Evolutionary conservation across 2,888 invertebrate genomes (phyloP).

Genomic region (Amaurobius ferox): DNA sequence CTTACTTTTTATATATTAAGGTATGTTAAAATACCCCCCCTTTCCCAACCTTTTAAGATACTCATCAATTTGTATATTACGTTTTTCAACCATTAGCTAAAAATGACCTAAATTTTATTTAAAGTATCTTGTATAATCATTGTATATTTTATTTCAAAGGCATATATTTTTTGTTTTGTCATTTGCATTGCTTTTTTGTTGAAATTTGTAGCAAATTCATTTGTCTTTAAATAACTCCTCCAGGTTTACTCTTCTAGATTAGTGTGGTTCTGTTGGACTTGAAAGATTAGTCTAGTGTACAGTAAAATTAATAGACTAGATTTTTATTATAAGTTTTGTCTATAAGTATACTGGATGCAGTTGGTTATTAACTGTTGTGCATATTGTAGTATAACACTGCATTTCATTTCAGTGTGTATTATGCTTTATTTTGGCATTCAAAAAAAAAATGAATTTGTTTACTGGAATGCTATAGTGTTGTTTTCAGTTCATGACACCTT

Average conservation of each 20-base stretch:
- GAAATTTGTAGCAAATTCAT: conserved; percentile 35
- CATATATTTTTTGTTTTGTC: conserved; percentile 42
- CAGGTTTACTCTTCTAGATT: conserved; percentile 62
- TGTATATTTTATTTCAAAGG: conserved; percentile 57
- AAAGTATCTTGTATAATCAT: conserved; percentile 44
- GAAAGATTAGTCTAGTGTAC: conserved; percentile 58
- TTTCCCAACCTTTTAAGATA: conserved; percentile 52
- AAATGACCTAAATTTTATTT: conserved; percentile 55
- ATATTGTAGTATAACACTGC: conserved; percentile 60
- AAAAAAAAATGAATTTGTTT: neutral
- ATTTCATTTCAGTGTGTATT: conserved; percentile 30
- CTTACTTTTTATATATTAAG: conserved; percentile 70
- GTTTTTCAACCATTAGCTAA: conserved; percentile 44
- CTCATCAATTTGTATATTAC: conserved; percentile 71
- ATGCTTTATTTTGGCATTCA: neutral
- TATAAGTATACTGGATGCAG: conserved; percentile 44
- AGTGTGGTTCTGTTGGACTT: conserved; percentile 48
- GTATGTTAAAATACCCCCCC: conserved; percentile 63
- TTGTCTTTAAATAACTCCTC: conserved; percentile 36
- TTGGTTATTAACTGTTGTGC: conserved; percentile 48
- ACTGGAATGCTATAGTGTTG: neutral
- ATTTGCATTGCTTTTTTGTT: conserved; percentile 33
- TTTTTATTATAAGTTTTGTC: conserved; percentile 50
- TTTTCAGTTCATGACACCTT: neutral
- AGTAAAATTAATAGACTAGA: conserved; percentile 59